Base-by-base conservation (phyloP, 2,113 vertebrate genomes). In the Toxotes jaculatrix region DNA sequence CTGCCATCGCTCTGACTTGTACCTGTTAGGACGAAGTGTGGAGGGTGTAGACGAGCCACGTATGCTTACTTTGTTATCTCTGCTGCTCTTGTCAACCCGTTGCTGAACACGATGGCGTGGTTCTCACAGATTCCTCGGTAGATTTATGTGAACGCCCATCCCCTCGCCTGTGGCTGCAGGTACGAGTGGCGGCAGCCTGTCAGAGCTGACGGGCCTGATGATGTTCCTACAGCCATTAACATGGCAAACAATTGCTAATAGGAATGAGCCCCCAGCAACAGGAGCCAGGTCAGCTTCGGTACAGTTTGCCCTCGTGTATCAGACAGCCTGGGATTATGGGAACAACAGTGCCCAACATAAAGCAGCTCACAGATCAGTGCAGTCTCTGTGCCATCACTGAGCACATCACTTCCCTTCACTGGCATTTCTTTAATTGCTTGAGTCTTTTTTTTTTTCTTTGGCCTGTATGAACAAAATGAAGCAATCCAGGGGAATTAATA, bases 201-300 rank as follows among this genome's bases (percentile, higher is more conserved):
- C 95, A 95, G 23, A 82, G 82, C 91, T 92, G 92, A 94, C 8
- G 74, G 76, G 65, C 66, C 79, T 68, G 70, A 82, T 85, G 83
- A 92, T 94, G 94, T 96, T 96, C 95, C 91, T 92, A 93, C 94
- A 95, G 94, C 93, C 93, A 95, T 96, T 96, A 96, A 95, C 95
- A 95, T 69, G 92, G 86, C 82, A 87, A 93, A 93, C 87, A 93
- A 93, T 95, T 83, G 84, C 93, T 91, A 93, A 94, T 83, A 95
- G 94, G 96, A 96, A 96, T 96, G 91, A 93, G 93, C 96, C 95
- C 65, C 79, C 79, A 88, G 96, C 95, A 86, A 84, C 63, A 72
- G 69, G 53, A 85, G 76, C 83, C 60, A 36, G 82, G 82, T 90
- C 87, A 89, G 65, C 86, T 32, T 10, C 69, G 43, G 80, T 60